Percentiles rank a stretch among this genome's conserved stretches.
phyloP scores from a whole-genome alignment of 2,888 invertebrate species.

The Clepsis dumicolana region DNA sequence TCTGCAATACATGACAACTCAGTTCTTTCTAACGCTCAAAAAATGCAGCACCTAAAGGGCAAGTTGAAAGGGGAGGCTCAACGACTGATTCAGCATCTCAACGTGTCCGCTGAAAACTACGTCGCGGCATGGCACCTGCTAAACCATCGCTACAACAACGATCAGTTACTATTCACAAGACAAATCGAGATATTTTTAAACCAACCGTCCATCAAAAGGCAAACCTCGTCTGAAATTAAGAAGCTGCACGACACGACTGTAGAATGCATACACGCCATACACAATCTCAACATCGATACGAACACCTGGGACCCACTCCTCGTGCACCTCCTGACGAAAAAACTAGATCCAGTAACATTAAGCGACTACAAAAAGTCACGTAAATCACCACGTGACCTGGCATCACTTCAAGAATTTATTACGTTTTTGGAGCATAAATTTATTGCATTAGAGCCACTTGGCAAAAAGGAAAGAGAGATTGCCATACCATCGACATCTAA shows the following conservation, averaged over 20 bases:
- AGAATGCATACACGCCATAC: background rate
- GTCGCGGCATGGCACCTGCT: background rate
- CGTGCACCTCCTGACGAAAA: no score
- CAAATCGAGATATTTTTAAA: background rate
- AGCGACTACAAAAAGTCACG: background rate
- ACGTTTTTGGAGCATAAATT: background rate
- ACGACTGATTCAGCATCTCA: background rate
- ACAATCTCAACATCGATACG: background rate
- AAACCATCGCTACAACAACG: background rate
- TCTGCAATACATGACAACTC: background rate
- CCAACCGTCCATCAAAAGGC: background rate
- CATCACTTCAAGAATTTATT: background rate
- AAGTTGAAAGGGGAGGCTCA: background rate
- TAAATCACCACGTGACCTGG: background rate
- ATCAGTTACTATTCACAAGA: background rate
- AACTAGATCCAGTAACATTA: background rate
- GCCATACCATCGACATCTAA: no score
- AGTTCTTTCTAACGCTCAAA: background rate
- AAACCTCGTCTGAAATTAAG: background rate
- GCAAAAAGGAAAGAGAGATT: no score
- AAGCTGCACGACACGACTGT: background rate
- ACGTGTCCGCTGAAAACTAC: background rate
- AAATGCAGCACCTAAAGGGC: background rate
- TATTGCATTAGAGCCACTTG: background rate
- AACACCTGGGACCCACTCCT: no score